A percentile compares a stretch with the other conserved stretches of the same genome.
phyloP scores from a whole-genome alignment of 2,113 vertebrate species.

The Chaenocephalus aceratus region DNA sequence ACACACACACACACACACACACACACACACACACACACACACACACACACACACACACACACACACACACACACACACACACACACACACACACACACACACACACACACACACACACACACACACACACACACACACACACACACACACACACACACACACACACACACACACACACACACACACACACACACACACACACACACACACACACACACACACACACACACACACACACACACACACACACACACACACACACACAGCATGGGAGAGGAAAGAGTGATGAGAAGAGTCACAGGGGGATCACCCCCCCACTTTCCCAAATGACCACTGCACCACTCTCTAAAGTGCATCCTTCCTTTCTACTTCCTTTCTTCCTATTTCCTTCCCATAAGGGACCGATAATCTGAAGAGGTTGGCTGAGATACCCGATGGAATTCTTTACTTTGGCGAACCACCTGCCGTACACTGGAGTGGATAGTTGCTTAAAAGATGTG shows the following conservation, averaged over 20 bases:
- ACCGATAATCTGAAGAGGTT: constrained; percentile 53
- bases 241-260: constrained; percentile 41
- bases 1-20: constrained; percentile 24
- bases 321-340: constrained; percentile 63
- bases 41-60: constrained; percentile 51
- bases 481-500: constrained; percentile 48
- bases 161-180: constrained; percentile 49
- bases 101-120: constrained; percentile 44
- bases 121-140: constrained; percentile 52
- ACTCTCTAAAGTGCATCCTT: constrained; percentile 74
- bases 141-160: constrained; percentile 53
- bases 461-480: constrained; percentile 19
- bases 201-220: no score
- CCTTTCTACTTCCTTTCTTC: constrained; percentile 69
- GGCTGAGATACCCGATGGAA: constrained; percentile 33
- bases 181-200: constrained; percentile 5
- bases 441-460: constrained; percentile 24
- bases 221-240: no score
- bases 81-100: constrained; percentile 50
- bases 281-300: constrained; percentile 63
- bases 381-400: constrained; percentile 54
- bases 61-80: constrained; percentile 52
- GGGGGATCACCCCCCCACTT: constrained; percentile 36
- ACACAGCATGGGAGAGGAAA: constrained; percentile 56
- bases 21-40: constrained; percentile 44